Conservation (phyloP, 2,888 invertebrate genomes). For the Eudasyphora cyanicolor region DNA sequence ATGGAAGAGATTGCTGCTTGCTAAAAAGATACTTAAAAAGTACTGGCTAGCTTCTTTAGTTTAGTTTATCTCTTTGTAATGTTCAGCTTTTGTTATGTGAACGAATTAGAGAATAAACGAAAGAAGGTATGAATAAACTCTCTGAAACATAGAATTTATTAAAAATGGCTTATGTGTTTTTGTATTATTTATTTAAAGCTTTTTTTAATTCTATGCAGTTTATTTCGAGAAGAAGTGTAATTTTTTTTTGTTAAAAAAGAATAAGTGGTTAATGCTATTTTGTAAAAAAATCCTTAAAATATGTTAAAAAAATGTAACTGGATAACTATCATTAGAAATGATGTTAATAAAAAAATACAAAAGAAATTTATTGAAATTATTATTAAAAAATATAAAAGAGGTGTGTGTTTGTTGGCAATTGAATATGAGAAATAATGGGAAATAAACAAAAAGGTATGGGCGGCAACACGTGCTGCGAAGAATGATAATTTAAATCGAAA, state of each 20-base stretch:
- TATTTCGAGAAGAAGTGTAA: not conserved
- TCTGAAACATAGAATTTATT: not conserved
- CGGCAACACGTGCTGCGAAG: too few species aligned
- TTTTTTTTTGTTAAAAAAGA: not conserved
- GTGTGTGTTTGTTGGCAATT: too few species aligned
- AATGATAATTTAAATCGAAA: too few species aligned
- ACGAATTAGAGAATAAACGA: not conserved
- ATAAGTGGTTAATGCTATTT: not conserved
- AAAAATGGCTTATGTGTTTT: not conserved
- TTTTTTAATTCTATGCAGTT: not conserved
- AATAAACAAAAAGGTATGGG: too few species aligned
- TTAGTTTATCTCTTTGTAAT: not conserved
- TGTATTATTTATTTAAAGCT: slow-evolving; percentile 2
- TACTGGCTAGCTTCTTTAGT: not conserved
- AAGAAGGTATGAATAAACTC: too few species aligned
- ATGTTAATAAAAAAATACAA: not conserved
- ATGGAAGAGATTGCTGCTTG: too few species aligned
- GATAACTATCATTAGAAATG: not conserved
- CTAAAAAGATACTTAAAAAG: too few species aligned
- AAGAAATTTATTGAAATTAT: not conserved
- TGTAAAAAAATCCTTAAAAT: too few species aligned
- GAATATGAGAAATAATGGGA: too few species aligned
- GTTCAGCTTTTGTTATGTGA: slow-evolving; percentile 20
- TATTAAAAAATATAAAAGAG: too few species aligned
- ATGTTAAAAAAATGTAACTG: not conserved